Evolutionary conservation across 2,888 invertebrate genomes (phyloP), one percentile per base, ranked within the genome.

Genomic region (Quadriops clusia): DNA sequence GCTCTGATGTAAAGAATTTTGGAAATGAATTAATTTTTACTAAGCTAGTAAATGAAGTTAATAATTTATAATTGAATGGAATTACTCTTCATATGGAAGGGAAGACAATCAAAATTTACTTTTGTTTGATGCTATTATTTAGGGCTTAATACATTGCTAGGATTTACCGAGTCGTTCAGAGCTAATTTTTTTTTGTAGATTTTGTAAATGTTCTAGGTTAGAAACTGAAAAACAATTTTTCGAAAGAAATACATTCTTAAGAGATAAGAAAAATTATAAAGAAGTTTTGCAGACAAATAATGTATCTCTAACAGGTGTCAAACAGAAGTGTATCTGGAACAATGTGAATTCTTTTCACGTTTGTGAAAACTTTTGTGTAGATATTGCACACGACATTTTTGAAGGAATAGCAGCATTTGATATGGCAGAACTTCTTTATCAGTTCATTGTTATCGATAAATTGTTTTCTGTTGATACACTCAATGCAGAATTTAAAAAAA

Each of bases 311-410:
- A 40, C 34, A 20, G 43, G 40, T 5, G 25, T 42, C 6, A 40
- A 37, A 21, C 28, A 39, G 28, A 16, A 29, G 8, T 41, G 36
- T 26, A 17, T 34, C 3, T 42, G 32, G 18, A 40, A 37, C 23
- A 9, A 21, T n/a, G 21, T 43, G 8, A 8, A 27, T 14, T 29
- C 30, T 8, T 43, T 40, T 24, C 30, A 41, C 27, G 31, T 35
- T 6, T 36, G 30, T 11, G 36, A 37, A n/a, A 44, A 44, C 18
- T 17, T 22, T 24, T 10, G 21, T 4, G 30, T 38, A 11, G 45
- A 44, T 29, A 30, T 42, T 10, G 37, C 39, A 28, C 45, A 45
- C 24, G 41, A 45, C 30, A 16, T 42, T 4, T 38, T 36, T 20
- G 39, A 44, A 28, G 43, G 44, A 3, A 23, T 40, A 11, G 30